phyloP scores from a whole-genome alignment of 2,113 vertebrate genomes.

The Oryzias javanicus region DNA sequence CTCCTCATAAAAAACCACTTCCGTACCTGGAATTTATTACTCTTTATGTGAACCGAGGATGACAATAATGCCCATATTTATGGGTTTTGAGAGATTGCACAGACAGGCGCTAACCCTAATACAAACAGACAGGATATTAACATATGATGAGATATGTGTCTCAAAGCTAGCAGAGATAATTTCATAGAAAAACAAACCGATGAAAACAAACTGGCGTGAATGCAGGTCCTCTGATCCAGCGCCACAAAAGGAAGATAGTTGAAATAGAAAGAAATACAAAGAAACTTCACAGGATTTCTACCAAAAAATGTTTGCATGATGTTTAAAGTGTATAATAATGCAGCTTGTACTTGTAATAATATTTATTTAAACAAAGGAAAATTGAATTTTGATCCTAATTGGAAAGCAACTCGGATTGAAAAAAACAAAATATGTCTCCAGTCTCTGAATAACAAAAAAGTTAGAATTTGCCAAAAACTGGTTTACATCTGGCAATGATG shows the following conservation, averaged over 20 bases:
- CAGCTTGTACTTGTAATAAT: too few relatives aligned
- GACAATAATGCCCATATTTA: not conserved
- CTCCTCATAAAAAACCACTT: not conserved
- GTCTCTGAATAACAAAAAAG: too few relatives aligned
- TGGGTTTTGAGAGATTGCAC: not conserved
- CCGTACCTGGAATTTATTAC: not conserved
- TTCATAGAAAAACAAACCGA: not conserved
- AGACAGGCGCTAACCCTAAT: not conserved
- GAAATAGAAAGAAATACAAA: not conserved
- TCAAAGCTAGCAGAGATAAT: not conserved
- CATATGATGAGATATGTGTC: not conserved
- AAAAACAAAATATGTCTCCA: too few relatives aligned
- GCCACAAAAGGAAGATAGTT: not conserved
- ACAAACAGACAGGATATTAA: slow-evolving; percentile 4
- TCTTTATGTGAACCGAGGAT: not conserved
- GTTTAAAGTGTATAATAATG: too few relatives aligned
- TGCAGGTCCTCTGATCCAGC: not conserved
- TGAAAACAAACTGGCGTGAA: not conserved
- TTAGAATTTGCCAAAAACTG: too few relatives aligned
- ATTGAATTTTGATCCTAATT: too few relatives aligned
- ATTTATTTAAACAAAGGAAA: too few relatives aligned
- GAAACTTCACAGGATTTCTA: too few relatives aligned
- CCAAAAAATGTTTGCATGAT: too few relatives aligned
- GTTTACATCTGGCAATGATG: too few relatives aligned
- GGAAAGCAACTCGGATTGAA: too few relatives aligned